phyloP scores from a whole-genome alignment of 2,888 invertebrate genomes.

The Pristionchus exspectatus region DNA sequence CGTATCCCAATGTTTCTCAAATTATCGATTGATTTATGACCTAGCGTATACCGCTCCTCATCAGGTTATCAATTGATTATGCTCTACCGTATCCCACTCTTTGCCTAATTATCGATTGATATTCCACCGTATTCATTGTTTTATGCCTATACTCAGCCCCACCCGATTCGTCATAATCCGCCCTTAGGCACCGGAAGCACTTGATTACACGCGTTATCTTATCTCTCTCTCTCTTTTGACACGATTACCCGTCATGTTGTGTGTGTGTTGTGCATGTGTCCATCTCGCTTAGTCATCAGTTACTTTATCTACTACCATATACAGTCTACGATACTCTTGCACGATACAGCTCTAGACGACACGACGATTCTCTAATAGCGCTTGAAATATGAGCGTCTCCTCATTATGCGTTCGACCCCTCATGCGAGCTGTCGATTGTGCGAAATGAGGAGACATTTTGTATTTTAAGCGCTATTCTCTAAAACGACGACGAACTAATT shows the following conservation, averaged over 20 bases:
- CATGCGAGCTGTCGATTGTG: too few species aligned
- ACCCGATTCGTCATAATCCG: neutral
- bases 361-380: neutral
- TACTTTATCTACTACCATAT: slow-evolving; percentile 29
- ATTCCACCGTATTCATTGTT: neutral
- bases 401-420: too few species aligned
- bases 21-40: neutral
- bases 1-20: neutral
- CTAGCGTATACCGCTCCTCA: too few species aligned
- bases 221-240: neutral
- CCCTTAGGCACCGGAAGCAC: neutral
- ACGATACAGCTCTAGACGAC: neutral
- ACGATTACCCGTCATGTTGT: slow-evolving; percentile 11
- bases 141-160: neutral
- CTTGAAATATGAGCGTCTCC: too few species aligned
- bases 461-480: neutral
- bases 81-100: neutral
- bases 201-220: neutral
- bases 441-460: too few species aligned
- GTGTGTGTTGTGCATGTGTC: neutral
- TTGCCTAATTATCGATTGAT: neutral
- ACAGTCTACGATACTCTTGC: slow-evolving; percentile 34
- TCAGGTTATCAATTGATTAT: neutral
- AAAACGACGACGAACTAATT: slow-evolving; percentile 11
- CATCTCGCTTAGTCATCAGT: neutral